Evolutionary conservation across 2,797 vertebrate genomes (phyloP).

Genomic region (Vespertilio murinus): DNA sequence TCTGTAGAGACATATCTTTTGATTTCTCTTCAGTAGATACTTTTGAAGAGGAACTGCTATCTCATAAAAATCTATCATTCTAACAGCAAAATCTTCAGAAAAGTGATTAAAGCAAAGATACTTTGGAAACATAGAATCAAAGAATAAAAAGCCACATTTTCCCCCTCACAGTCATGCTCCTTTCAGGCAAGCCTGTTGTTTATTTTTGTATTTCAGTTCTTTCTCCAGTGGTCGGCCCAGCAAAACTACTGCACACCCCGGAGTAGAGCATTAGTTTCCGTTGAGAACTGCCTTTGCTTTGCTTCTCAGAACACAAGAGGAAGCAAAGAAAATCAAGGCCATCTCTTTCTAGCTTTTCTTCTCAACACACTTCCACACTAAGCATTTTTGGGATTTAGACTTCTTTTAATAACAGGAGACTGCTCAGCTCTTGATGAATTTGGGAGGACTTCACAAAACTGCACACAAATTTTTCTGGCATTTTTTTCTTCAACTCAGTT

Average conservation of each 20-base stretch:
- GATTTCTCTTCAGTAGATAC: not conserved
- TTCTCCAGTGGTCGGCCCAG: not conserved
- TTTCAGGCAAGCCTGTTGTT: not conserved
- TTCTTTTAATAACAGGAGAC: not conserved
- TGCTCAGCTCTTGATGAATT: not conserved
- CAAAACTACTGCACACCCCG: not conserved
- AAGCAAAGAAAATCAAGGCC: not conserved
- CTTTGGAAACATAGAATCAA: not conserved
- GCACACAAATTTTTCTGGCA: not conserved
- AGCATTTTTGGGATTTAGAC: not conserved
- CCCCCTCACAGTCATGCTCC: not conserved
- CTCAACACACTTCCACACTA: not conserved
- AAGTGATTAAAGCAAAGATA: constrained; percentile 25
- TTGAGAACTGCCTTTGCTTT: not conserved
- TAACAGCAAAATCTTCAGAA: constrained; percentile 43
- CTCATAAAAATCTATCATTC: not conserved
- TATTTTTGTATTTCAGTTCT: not conserved
- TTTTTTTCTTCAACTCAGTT: not conserved
- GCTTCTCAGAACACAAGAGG: not conserved
- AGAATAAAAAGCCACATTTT: constrained; percentile 12
- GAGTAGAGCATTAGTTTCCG: not conserved
- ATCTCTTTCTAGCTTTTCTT: not conserved
- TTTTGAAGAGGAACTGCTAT: not conserved
- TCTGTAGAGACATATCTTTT: not conserved
- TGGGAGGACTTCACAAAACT: not conserved